Percentiles rank a stretch among this genome's conserved stretches.
phyloP scores from a whole-genome alignment of 1,140 invertebrate species.

The Drosophila punjabiensis region DNA sequence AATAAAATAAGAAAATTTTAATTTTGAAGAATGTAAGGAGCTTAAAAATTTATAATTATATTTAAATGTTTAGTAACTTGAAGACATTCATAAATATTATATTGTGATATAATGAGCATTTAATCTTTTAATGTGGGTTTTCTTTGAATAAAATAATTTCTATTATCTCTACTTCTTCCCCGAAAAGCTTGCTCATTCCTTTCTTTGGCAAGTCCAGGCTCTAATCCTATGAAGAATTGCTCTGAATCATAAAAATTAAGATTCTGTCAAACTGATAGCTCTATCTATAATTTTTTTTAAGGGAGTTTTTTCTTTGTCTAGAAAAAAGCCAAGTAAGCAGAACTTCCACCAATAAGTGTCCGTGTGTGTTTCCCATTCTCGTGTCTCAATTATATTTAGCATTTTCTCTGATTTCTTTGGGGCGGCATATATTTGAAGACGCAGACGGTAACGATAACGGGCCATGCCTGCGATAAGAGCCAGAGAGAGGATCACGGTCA shows the following conservation, averaged over 20 bases:
- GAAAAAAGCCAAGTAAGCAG: constrained; percentile 7
- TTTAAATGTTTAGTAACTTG: no score
- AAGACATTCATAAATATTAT: background rate
- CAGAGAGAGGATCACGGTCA: background rate
- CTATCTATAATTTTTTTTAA: background rate
- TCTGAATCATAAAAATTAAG: background rate
- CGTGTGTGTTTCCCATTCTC: constrained; percentile 3
- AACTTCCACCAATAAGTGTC: constrained; percentile 2
- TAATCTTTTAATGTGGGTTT: background rate
- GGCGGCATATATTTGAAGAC: constrained; percentile 50
- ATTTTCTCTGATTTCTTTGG: constrained; percentile 37
- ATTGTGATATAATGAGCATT: background rate
- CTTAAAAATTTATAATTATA: background rate
- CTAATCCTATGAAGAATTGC: background rate
- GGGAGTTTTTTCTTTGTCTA: background rate
- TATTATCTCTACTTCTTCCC: background rate
- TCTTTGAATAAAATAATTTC: background rate
- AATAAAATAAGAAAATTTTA: background rate
- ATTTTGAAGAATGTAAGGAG: background rate
- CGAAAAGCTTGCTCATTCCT: background rate
- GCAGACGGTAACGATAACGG: constrained; percentile 29
- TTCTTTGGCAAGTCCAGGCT: background rate
- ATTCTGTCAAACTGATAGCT: constrained; percentile 14
- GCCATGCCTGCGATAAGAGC: constrained; percentile 20
- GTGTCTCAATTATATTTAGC: constrained; percentile 49